Base-by-base conservation (phyloP, 1,140 invertebrate species). In the Drosophila auraria region DNA sequence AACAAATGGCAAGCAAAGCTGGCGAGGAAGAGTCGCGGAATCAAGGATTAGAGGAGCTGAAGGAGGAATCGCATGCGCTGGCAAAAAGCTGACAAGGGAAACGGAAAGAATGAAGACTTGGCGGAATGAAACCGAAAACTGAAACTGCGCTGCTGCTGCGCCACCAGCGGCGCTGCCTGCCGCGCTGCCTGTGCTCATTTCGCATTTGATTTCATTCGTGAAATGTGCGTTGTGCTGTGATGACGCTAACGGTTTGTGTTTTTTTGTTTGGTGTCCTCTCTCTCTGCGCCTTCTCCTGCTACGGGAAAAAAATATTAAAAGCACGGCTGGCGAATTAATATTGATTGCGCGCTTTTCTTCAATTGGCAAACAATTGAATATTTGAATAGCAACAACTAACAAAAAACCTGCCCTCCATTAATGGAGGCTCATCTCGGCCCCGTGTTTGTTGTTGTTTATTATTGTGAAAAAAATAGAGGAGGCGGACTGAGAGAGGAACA, bases 191-290 rank as follows among this genome's bases (percentile, higher is more conserved):
- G 84, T 89, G 78, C 86, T 89, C 86, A 90, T 89, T 89, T 89
- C 78, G 84, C 81, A 89, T 87, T 84, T 87, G 84, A 89, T 81
- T 87, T 87, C 84, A 89, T 81, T 90, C 86, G 84, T 81, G 86
- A 89, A 89, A 84, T 84, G 84, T 89, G 86, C 84, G 84, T 89
- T 76, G 86, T 71, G 80, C 84, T 69, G 86, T 78, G 83, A 77
- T 79, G 69, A 73, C 56, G 82, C 66, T 69, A 57, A 66, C 63
- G 45, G 44, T 77, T 47, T 69, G 65, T 65, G 60, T 54, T 30
- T 30, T 59, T 54, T 53, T 72, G 63, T 54, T 49, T 50, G 36
- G 64, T 42, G 25, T 44, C 45, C 76, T 45, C 40, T 36, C n/a
- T 27, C 17, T 38, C 15, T 20, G 47, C 45, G 12, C 15, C 42